A percentile compares a stretch with the other conserved stretches of the same genome.
Evolutionary conservation across 2,113 vertebrate species (phyloP).

Genomic region (Campylomormyrus numenius): DNA sequence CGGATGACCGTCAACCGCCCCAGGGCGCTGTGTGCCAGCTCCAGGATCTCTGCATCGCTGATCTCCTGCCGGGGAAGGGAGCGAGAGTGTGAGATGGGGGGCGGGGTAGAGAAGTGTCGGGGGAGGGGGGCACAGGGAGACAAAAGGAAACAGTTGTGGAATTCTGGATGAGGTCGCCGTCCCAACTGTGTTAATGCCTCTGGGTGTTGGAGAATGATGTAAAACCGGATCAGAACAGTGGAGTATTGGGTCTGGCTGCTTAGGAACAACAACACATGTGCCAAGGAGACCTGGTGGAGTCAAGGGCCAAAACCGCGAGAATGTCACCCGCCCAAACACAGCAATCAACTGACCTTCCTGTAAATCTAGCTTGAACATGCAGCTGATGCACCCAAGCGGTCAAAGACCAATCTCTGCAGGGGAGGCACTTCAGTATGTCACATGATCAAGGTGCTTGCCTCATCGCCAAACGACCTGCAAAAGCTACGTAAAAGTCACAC

Average conservation of each 20-base stretch:
- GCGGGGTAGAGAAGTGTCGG: background rate
- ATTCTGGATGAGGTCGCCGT: background rate
- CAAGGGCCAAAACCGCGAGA: background rate
- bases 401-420: background rate
- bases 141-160: background rate
- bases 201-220: background rate
- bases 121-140: background rate
- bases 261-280: background rate
- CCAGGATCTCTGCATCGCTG: constrained; percentile 88
- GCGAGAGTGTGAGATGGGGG: background rate
- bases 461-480: background rate
- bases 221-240: background rate
- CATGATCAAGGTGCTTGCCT: background rate
- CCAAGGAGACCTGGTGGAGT: background rate
- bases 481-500: no score
- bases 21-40: constrained; percentile 86
- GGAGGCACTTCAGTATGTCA: background rate
- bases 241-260: background rate
- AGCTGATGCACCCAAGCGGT: background rate
- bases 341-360: background rate
- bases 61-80: constrained; percentile 72
- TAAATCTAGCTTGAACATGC: background rate
- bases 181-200: background rate
- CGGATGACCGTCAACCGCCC: constrained; percentile 93
- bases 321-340: background rate